Conservation (phyloP, 2,113 vertebrate genomes). For the Alces alces region DNA sequence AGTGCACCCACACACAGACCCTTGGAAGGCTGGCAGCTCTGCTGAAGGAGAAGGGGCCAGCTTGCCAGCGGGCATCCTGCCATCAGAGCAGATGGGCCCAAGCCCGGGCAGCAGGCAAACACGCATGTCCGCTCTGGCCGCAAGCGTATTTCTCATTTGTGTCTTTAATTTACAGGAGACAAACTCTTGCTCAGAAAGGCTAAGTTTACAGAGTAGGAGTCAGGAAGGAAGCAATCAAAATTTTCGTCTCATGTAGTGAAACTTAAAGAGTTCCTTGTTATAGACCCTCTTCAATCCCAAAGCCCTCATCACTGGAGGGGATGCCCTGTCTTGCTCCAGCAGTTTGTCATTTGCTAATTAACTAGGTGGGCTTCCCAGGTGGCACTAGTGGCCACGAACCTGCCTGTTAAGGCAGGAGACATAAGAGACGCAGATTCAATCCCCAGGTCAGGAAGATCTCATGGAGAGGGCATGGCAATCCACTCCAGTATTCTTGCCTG, state of each 20-base stretch:
- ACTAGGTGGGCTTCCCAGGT: not conserved
- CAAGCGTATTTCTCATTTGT: constrained; percentile 32
- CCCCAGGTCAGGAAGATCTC: not conserved
- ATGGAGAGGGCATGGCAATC: not conserved
- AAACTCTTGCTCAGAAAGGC: constrained; percentile 44
- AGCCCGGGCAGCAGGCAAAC: constrained; percentile 64
- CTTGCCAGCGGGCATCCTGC: constrained; percentile 69
- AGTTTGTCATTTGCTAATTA: not conserved
- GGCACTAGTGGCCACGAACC: not conserved
- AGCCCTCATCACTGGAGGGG: not conserved
- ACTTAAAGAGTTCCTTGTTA: constrained; percentile 58
- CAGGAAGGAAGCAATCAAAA: constrained; percentile 1
- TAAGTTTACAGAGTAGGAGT: constrained; percentile 35
- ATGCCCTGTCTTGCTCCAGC: not conserved
- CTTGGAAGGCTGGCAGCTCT: constrained; percentile 63
- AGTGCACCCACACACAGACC: constrained; percentile 64
- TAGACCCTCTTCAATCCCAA: constrained; percentile 36
- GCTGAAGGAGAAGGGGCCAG: constrained; percentile 59
- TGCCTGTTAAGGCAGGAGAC: not conserved
- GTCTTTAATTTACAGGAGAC: constrained; percentile 47
- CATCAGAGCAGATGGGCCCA: constrained; percentile 78
- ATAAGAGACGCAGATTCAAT: fast-evolving
- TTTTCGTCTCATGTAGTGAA: constrained; percentile 58
- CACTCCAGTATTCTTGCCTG: not conserved
- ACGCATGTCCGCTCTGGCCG: constrained; percentile 40